Conservation (phyloP, 2,113 vertebrate species). For the Phainopepla nitens region DNA sequence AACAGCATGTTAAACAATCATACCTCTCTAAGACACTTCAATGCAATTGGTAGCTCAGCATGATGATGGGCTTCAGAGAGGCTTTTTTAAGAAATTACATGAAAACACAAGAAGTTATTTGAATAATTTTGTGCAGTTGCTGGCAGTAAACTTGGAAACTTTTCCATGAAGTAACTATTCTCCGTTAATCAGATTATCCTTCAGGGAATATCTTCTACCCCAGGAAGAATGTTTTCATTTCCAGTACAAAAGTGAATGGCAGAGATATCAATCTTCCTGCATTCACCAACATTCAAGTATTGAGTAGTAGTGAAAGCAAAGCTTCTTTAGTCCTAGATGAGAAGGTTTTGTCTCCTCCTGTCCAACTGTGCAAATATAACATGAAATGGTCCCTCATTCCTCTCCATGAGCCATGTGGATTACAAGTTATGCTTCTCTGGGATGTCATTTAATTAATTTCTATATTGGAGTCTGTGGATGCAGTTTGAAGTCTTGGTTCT, state of each 20-base stretch:
- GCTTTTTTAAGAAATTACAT: background rate
- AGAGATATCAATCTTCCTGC: background rate
- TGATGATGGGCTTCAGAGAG: background rate
- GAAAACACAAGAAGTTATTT: background rate
- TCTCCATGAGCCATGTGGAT: background rate
- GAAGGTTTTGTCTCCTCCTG: background rate
- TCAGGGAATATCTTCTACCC: background rate
- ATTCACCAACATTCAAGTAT: background rate
- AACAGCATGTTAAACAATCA: background rate
- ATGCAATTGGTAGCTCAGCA: background rate
- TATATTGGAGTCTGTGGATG: background rate
- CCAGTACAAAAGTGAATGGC: background rate
- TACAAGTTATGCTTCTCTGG: background rate
- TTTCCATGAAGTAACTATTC: background rate
- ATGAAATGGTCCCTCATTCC: background rate
- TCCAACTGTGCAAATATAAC: background rate
- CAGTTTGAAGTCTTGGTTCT: background rate
- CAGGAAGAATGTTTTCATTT: background rate
- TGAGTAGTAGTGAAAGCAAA: background rate
- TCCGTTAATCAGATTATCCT: background rate
- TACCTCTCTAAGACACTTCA: background rate
- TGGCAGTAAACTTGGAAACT: background rate
- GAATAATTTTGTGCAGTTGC: background rate
- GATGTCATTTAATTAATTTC: background rate
- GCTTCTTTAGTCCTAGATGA: background rate